Conservation (phyloP, 2,113 vertebrate genomes). For the Bos javanicus region DNA sequence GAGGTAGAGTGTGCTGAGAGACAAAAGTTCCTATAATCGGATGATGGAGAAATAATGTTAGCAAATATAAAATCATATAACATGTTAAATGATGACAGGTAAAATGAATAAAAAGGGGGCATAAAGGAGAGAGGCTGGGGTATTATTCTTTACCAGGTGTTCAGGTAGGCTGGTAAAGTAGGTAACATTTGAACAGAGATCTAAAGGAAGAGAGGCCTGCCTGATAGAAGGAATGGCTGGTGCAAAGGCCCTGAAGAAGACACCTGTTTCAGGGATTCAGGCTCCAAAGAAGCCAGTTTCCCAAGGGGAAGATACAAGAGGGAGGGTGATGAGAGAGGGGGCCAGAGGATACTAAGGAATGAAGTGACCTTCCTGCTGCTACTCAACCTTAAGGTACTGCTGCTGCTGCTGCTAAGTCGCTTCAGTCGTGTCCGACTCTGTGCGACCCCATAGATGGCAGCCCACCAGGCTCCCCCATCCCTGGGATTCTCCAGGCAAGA, state of each 20-base stretch:
- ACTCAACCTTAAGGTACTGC: too few relatives aligned
- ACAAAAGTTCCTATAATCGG: background rate
- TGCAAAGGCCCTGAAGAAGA: too few relatives aligned
- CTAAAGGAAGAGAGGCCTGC: background rate
- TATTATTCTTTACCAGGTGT: background rate
- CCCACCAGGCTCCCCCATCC: rapidly evolving
- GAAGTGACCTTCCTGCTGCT: background rate
- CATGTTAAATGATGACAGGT: background rate
- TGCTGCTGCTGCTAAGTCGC: too few relatives aligned
- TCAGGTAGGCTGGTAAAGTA: background rate
- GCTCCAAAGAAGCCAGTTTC: background rate
- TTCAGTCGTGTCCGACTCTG: too few relatives aligned
- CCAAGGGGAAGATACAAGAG: background rate
- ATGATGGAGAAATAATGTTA: background rate
- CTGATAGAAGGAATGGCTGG: background rate
- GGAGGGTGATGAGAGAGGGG: background rate
- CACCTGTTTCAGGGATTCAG: background rate
- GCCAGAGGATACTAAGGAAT: background rate
- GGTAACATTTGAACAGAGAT: background rate
- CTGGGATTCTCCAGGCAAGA: too few relatives aligned
- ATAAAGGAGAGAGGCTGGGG: too few relatives aligned
- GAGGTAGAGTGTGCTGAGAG: background rate
- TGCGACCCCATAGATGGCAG: too few relatives aligned
- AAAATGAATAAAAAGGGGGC: background rate
- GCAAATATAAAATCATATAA: background rate